These are phyloP conservation scores for Amblyjoppa proteus DNA, from an alignment of 2,888 invertebrate genomes.

Conservation along the genomic window DNA sequence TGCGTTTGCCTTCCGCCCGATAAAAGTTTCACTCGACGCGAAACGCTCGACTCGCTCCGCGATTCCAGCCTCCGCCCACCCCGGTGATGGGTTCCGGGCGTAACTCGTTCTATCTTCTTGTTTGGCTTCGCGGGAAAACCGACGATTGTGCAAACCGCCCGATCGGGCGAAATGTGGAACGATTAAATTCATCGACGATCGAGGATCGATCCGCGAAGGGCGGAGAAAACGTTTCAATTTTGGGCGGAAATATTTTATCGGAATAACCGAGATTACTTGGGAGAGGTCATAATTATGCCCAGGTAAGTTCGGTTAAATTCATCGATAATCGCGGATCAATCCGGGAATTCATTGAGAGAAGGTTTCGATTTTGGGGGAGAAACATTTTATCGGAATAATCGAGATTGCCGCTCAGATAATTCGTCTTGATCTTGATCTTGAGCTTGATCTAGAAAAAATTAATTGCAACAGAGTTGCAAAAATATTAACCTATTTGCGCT, in stretches of 20 bases:
- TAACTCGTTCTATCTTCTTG: conserved; percentile 30
- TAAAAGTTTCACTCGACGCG: conserved; percentile 73
- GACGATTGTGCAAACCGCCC: conserved; percentile 35
- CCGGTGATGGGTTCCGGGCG: conserved; percentile 5
- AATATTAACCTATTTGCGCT: too few relatives aligned
- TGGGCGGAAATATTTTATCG: neutral
- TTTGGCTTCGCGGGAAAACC: conserved; percentile 20
- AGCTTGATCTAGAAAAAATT: too few relatives aligned
- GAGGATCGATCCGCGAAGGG: neutral
- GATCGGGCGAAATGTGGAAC: conserved; percentile 3
- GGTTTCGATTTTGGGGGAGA: neutral
- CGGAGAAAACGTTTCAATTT: conserved; percentile 2
- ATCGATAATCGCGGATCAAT: conserved; percentile 1
- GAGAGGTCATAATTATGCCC: neutral
- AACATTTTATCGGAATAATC: neutral
- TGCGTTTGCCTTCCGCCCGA: conserved; percentile 65
- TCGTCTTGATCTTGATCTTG: too few relatives aligned
- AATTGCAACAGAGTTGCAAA: too few relatives aligned
- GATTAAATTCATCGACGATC: neutral
- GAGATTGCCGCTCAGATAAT: neutral
- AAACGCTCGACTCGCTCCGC: conserved; percentile 25
- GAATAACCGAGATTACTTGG: neutral
- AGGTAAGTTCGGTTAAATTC: neutral
- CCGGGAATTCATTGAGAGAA: neutral
- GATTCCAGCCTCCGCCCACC: conserved; percentile 9